Conservation (phyloP, 2,113 vertebrate genomes). For the Agelaius tricolor region DNA sequence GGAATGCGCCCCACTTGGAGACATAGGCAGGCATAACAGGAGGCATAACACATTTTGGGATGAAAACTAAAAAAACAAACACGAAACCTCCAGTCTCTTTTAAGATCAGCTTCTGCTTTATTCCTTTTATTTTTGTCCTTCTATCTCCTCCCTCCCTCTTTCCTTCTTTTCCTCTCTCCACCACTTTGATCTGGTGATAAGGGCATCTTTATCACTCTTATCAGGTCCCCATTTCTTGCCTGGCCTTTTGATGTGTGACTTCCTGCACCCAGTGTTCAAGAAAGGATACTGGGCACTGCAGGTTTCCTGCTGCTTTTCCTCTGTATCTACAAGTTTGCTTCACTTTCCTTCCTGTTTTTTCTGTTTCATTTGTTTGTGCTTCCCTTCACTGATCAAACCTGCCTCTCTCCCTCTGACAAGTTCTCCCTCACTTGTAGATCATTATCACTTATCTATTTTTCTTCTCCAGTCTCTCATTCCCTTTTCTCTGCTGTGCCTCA, state of each 20-base stretch:
- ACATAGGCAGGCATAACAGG: neutral
- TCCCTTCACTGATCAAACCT: slow-evolving; percentile 30
- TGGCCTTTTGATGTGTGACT: slow-evolving; percentile 57
- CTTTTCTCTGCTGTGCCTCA: neutral
- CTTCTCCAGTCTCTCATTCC: neutral
- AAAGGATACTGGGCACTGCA: slow-evolving; percentile 35
- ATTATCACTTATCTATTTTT: slow-evolving; percentile 21
- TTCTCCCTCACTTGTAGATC: neutral
- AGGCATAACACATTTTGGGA: neutral
- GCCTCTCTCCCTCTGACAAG: neutral
- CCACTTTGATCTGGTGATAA: slow-evolving; percentile 34
- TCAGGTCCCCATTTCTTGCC: slow-evolving; percentile 1
- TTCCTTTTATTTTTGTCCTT: neutral
- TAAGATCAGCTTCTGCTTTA: neutral
- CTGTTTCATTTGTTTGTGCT: slow-evolving; percentile 57
- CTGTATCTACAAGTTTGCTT: slow-evolving; percentile 25
- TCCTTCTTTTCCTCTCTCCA: neutral
- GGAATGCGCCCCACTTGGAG: neutral
- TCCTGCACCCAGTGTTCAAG: slow-evolving; percentile 30
- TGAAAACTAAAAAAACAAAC: neutral
- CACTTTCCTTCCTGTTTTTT: slow-evolving; percentile 63
- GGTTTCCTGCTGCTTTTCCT: slow-evolving; percentile 54
- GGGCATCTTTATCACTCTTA: slow-evolving; percentile 32
- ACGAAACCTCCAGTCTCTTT: neutral
- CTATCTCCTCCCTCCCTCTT: neutral